Percentiles rank a stretch among this genome's conserved stretches.
Conservation (phyloP, 1,140 invertebrate species). For the Monochamus saltuarius region DNA sequence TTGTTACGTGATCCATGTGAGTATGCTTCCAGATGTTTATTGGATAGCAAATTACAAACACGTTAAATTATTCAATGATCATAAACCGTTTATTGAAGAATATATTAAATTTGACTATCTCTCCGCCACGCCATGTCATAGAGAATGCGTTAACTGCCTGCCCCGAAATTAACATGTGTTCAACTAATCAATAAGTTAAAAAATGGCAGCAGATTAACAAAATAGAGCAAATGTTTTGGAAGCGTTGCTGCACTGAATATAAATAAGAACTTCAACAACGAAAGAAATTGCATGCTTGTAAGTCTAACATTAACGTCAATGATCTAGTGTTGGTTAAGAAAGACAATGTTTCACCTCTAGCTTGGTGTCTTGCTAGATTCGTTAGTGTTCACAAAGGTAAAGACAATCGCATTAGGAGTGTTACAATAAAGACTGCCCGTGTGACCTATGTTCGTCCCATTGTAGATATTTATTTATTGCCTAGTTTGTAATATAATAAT, state of each 20-base stretch:
- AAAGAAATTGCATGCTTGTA: constrained; percentile 31
- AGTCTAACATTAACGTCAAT: neutral
- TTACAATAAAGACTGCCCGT: too few relatives aligned
- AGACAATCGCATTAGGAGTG: neutral
- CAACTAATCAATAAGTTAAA: constrained; percentile 12
- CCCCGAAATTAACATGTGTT: constrained; percentile 19
- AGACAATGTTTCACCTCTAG: neutral
- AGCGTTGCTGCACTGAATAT: constrained; percentile 38
- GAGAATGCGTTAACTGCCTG: constrained; percentile 26
- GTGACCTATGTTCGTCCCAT: too few relatives aligned
- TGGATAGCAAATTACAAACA: neutral
- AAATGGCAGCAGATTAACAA: constrained; percentile 34
- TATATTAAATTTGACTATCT: neutral
- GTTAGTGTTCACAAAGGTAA: neutral
- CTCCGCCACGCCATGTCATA: constrained; percentile 41
- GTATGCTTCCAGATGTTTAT: too few relatives aligned
- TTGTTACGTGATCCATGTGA: too few relatives aligned
- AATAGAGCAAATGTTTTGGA: constrained; percentile 36
- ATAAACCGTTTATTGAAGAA: neutral
- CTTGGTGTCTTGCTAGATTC: neutral
- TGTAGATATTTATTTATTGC: too few relatives aligned
- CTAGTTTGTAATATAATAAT: too few relatives aligned
- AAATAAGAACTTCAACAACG: constrained; percentile 35
- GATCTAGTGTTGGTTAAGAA: neutral
- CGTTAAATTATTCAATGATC: neutral